phyloP scores from a whole-genome alignment of 1,140 invertebrate genomes.

The Panagrolaimus sp. region DNA sequence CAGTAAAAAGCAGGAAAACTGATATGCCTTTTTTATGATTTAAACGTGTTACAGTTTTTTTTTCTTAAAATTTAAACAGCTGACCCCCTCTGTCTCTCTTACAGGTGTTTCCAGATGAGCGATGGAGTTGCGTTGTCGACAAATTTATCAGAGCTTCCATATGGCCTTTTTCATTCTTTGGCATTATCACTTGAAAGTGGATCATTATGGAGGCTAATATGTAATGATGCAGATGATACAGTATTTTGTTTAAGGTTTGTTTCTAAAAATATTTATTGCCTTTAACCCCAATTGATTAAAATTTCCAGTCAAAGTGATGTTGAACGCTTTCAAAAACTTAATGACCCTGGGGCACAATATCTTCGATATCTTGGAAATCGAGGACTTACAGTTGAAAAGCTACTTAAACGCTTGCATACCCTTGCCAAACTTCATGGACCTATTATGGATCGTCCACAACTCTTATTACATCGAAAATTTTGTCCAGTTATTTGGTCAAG shows the following conservation, averaged over 20 bases:
- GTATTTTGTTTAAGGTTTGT: constrained; percentile 45
- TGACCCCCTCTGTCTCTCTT: constrained; percentile 12
- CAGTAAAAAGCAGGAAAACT: too few species aligned
- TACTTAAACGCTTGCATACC: constrained; percentile 26
- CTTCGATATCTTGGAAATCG: constrained; percentile 49
- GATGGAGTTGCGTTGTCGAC: constrained; percentile 38
- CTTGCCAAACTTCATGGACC: constrained; percentile 40
- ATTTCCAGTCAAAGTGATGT: constrained; percentile 41
- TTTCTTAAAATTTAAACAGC: constrained; percentile 10
- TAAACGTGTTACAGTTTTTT: constrained; percentile 1
- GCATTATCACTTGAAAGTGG: constrained; percentile 32
- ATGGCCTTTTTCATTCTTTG: constrained; percentile 31
- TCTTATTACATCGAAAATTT: constrained; percentile 51
- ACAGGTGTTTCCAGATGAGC: background rate
- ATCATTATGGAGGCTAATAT: constrained; percentile 43
- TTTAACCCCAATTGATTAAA: too few species aligned
- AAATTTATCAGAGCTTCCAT: constrained; percentile 51
- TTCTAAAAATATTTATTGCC: too few species aligned
- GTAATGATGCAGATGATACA: constrained; percentile 31
- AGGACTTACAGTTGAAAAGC: constrained; percentile 46
- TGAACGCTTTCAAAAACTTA: constrained; percentile 26
- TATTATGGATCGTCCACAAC: constrained; percentile 46
- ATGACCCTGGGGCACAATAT: constrained; percentile 41
- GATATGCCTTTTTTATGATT: constrained; percentile 6
- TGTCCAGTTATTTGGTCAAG: constrained; percentile 49